These are phyloP conservation scores for Heliocidaris erythrogramma DNA, from an alignment of 35 echinoderm and acorn worm genomes.

Conservation along the genomic window DNA sequence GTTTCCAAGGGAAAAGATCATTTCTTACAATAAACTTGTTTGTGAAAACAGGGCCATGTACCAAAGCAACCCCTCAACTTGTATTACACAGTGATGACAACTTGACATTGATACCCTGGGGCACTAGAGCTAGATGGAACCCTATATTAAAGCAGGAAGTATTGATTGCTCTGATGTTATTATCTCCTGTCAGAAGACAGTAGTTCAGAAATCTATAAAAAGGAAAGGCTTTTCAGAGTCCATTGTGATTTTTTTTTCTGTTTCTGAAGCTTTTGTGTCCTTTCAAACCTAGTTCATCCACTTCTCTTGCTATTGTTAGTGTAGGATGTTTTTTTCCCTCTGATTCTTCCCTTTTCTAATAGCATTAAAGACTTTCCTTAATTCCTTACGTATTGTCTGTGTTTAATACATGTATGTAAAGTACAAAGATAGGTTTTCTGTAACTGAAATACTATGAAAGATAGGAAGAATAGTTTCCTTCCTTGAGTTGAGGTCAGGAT, in stretches of 20 bases:
- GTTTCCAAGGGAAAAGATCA: not conserved
- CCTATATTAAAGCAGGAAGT: not conserved
- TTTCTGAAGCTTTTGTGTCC: not conserved
- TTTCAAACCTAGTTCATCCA: not conserved
- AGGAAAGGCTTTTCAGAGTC: not conserved
- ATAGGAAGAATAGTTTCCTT: too few species aligned
- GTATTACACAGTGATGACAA: not conserved
- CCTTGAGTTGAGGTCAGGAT: too few species aligned
- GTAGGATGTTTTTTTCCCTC: not conserved
- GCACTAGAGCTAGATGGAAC: not conserved
- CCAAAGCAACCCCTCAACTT: not conserved
- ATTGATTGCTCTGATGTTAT: conserved; percentile 11
- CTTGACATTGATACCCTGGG: conserved; percentile 15
- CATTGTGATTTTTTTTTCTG: not conserved
- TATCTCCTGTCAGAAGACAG: not conserved
- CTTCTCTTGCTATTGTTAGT: not conserved
- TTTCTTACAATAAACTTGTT: not conserved
- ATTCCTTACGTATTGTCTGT: not conserved
- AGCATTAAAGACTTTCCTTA: not conserved
- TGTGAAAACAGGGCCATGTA: not conserved
- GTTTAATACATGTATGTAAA: too few species aligned
- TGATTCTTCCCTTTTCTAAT: not conserved
- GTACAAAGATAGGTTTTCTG: not conserved
- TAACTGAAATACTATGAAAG: not conserved
- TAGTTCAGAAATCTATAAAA: not conserved